Base-by-base conservation (phyloP, 2,888 invertebrate species). In the Invenusta paracnida region DNA sequence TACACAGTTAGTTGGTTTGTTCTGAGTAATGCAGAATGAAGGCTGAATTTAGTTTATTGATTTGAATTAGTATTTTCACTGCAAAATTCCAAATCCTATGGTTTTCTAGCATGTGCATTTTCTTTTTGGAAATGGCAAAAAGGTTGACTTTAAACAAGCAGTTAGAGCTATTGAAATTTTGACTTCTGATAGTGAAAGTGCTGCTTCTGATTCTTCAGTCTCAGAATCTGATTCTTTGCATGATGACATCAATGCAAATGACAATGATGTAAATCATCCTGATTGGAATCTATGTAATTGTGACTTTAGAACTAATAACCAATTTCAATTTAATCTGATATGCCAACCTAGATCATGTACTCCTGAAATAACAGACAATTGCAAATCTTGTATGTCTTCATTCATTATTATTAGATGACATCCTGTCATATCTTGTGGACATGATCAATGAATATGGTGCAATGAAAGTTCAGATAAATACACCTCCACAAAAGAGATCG, bases 351-450 rank as follows among this genome's bases (percentile, higher is more conserved):
- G 79, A 79, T 79, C 79, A 25, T 79, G 79, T 79, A n/a, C 79
- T 79, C 79, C 79, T 79, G 79, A 79, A 79, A 79, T 79, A 79
- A 79, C 28, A 79, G 79, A 79, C 79, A 79, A 79, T 79, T 79
- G 23, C 28, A 79, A 79, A 48, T 5, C 48, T 48, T 48, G 17
- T 17, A 48, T 48, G 5, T 48, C 48, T 48, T 48, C 48, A 17
- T 11, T 5, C 48, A 48, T 48, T 48, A 48, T 48, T 48, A 48
- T 48, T 17, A 48, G 48, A 48, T 48, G 48, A 48, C 17, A 5
- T 48, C 5, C 48, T 48, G 48, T 48, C 48, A 48, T 48, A 48
- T 48, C 48, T 48, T 48, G 48, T 48, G 48, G 48, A 48, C 48
- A 48, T 48, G 48, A 48, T 48, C 48, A 48, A 48, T 17, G 48